Percentiles rank a stretch among this genome's conserved stretches.
Evolutionary conservation across 2,797 vertebrate species (phyloP).

Genomic region (Periophthalmus magnuspinnatus): DNA sequence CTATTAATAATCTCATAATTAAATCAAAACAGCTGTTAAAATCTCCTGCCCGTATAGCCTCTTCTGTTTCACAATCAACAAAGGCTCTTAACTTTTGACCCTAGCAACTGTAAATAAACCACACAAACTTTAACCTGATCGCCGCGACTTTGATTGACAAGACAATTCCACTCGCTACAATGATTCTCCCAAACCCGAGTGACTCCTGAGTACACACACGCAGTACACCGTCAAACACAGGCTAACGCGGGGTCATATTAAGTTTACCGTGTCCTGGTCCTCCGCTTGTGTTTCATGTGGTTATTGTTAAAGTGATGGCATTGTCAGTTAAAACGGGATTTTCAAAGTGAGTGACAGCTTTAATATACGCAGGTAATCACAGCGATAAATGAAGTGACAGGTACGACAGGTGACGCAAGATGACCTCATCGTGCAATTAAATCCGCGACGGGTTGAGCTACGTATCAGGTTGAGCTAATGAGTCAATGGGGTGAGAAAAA

Average conservation of each 20-base stretch:
- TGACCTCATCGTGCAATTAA: neutral
- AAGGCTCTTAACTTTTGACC: neutral
- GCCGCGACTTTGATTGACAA: neutral
- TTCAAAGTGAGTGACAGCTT: neutral
- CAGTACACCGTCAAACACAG: neutral
- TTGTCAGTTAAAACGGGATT: neutral
- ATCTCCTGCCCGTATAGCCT: neutral
- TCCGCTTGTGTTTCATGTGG: neutral
- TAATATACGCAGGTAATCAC: too few relatives aligned
- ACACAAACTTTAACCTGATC: neutral
- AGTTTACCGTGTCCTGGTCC: neutral
- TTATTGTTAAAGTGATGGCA: neutral
- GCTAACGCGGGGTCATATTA: neutral
- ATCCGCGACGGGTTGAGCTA: neutral
- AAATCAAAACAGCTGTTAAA: too few relatives aligned
- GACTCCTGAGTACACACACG: neutral
- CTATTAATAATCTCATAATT: too few relatives aligned
- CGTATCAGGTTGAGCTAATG: neutral
- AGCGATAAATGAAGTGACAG: neutral
- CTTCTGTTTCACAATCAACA: neutral
- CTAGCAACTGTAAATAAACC: conserved; percentile 1
- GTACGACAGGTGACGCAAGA: neutral
- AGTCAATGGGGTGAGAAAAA: neutral
- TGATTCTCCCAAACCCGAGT: neutral
- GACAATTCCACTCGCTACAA: neutral